These are phyloP conservation scores for Oceanodroma tethys DNA, from an alignment of 2,113 vertebrate species.

Conservation along the genomic window DNA sequence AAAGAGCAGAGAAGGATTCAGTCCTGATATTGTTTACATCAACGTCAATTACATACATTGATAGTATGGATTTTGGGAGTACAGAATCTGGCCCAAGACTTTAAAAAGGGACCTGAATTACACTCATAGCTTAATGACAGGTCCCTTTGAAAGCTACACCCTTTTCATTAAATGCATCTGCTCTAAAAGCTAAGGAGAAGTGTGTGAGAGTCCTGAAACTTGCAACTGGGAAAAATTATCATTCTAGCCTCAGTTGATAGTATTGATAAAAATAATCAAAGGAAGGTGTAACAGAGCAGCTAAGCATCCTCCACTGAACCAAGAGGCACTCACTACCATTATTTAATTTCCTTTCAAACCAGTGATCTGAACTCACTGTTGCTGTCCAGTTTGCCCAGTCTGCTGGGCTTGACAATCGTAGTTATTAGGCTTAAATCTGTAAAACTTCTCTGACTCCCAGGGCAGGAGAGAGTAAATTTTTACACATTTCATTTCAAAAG, in stretches of 20 bases:
- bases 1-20: conserved; percentile 27
- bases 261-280: neutral
- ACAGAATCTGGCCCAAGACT: neutral
- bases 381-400: neutral
- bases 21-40: neutral
- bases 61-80: neutral
- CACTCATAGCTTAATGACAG: conserved; percentile 13
- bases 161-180: neutral
- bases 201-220: neutral
- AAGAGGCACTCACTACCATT: neutral
- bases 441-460: neutral
- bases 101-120: neutral
- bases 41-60: neutral
- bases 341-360: neutral
- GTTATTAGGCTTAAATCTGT: neutral
- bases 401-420: neutral
- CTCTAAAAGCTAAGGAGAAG: neutral
- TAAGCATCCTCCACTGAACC: neutral
- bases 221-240: neutral
- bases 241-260: neutral
- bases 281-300: neutral
- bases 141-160: neutral
- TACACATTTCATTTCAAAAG: neutral
- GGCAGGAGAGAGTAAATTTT: neutral
- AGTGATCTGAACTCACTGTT: neutral